Conservation (phyloP, 2,113 vertebrate genomes). For the Ramphastos sulfuratus region DNA sequence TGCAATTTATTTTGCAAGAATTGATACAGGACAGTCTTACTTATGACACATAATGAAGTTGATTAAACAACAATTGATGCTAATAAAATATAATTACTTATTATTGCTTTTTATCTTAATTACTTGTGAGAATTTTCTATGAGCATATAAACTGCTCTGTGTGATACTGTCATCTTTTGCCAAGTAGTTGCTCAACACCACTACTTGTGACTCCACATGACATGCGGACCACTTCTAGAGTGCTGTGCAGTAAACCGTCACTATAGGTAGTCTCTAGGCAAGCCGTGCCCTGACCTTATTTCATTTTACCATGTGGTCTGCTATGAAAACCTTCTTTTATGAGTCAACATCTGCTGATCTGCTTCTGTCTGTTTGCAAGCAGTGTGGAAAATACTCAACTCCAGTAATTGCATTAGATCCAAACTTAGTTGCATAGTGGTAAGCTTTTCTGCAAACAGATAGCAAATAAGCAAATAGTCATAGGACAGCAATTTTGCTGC, state of each 20-base stretch:
- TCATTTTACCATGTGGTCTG: not conserved
- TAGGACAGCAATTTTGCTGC: not conserved
- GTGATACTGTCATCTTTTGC: not conserved
- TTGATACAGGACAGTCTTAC: not conserved
- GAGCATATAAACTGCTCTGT: not conserved
- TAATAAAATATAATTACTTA: not conserved
- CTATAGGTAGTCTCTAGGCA: not conserved
- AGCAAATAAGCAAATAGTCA: not conserved
- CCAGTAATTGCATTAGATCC: not conserved
- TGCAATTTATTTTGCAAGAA: conserved; percentile 11
- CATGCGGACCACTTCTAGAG: not conserved
- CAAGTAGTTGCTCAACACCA: not conserved
- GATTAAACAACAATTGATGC: not conserved
- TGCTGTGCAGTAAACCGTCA: not conserved
- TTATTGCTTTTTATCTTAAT: not conserved
- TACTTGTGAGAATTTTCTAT: not conserved
- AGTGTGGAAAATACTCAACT: not conserved
- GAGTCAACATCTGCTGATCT: not conserved
- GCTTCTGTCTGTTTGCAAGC: not conserved
- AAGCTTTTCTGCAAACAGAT: not conserved
- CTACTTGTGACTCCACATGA: not conserved
- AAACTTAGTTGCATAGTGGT: not conserved
- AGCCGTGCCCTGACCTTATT: not conserved
- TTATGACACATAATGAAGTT: not conserved
- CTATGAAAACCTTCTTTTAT: not conserved